These are phyloP conservation scores for Thamnaconus septentrionalis DNA, from an alignment of 2,113 vertebrate genomes.

Conservation along the genomic window DNA sequence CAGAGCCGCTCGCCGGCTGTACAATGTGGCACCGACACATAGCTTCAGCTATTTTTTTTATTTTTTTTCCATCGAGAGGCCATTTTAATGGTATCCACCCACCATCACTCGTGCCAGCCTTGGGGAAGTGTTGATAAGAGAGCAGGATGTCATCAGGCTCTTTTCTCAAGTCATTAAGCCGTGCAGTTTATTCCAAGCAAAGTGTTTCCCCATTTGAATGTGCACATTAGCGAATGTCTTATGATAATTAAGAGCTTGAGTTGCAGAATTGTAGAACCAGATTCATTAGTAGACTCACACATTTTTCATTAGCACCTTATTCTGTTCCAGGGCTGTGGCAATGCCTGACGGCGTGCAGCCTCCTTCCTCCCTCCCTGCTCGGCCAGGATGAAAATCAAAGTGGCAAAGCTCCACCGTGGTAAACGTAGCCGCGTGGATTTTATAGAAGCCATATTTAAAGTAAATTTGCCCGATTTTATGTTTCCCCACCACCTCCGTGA, in stretches of 20 bases:
- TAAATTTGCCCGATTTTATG: slow-evolving; percentile 60
- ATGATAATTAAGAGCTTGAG: slow-evolving; percentile 80
- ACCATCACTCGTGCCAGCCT: slow-evolving; percentile 53
- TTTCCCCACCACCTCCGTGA: slow-evolving; percentile 25
- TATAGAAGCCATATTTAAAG: slow-evolving; percentile 50
- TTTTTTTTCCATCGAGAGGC: slow-evolving; percentile 45
- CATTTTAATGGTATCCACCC: slow-evolving; percentile 65
- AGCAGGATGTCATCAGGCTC: slow-evolving; percentile 74
- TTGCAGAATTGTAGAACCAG: slow-evolving; percentile 73
- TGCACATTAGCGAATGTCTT: slow-evolving; percentile 73
- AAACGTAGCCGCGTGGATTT: slow-evolving; percentile 24
- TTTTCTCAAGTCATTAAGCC: slow-evolving; percentile 75
- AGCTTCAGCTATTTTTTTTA: slow-evolving; percentile 44
- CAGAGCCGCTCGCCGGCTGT: slow-evolving; percentile 44
- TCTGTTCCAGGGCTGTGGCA: slow-evolving; percentile 64
- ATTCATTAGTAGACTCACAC: slow-evolving; percentile 79
- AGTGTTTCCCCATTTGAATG: slow-evolving; percentile 73
- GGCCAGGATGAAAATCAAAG: slow-evolving; percentile 44
- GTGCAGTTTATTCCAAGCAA: slow-evolving; percentile 74
- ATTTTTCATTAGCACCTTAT: slow-evolving; percentile 77
- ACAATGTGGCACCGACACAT: slow-evolving; percentile 35
- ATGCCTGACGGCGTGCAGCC: slow-evolving; percentile 48
- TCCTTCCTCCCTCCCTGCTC: slow-evolving; percentile 9
- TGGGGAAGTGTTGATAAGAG: slow-evolving; percentile 69
- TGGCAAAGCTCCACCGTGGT: slow-evolving; percentile 39